Base-by-base conservation (phyloP, 2,797 vertebrate species). In the Phyllotis vaccarum region DNA sequence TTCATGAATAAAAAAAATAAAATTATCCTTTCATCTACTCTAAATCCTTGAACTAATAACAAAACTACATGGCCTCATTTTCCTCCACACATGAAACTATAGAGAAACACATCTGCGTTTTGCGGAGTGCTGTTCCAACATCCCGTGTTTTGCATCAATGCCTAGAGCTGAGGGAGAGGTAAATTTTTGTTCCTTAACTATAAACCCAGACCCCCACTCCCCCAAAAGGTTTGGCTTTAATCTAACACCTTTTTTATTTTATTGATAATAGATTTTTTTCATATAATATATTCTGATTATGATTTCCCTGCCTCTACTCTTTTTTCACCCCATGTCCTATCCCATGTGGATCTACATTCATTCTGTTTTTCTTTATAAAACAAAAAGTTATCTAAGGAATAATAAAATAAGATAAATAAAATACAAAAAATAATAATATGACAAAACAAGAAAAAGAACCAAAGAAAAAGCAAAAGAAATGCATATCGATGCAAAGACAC, bases 1-100 rank as follows among this genome's bases (percentile, higher is more conserved):
- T 19, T 92, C 29, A 89, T 93, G 93, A 89, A 89, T 64, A 46
- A 89, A 82, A 82, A 6, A 91, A 5, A 89, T 11, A 90, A 93
- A 66, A 29, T 72, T 62, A 79, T 80, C 76, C 83, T 87, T 86
- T 76, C 22, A 49, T 22, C n/a, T 82, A 46, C 27, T n/a, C 46
- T 87, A 46, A 90, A 24, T 74, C 2, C 24, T 66, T 68, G 17
- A 5, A 74, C 6, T 66, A 56, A 49, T 72, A 91, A 60, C 22
- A 60, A 60, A 60, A 60, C 4, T 49, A 62, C 46, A 9, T 60
- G 13, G 3, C 4, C 5, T 13, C 11, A 14, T 79, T 68, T 86
- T 92, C 90, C n/a, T 13, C 87, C n/a, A 87, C 37, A 14, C 93
- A 2, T 74, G 24, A 75, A 56, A 60, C 62, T 79, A 70, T 82